Percentiles rank a stretch among this genome's conserved stretches.
phyloP scores from a whole-genome alignment of 2,797 vertebrate species.

The Sebastolobus altivelis region DNA sequence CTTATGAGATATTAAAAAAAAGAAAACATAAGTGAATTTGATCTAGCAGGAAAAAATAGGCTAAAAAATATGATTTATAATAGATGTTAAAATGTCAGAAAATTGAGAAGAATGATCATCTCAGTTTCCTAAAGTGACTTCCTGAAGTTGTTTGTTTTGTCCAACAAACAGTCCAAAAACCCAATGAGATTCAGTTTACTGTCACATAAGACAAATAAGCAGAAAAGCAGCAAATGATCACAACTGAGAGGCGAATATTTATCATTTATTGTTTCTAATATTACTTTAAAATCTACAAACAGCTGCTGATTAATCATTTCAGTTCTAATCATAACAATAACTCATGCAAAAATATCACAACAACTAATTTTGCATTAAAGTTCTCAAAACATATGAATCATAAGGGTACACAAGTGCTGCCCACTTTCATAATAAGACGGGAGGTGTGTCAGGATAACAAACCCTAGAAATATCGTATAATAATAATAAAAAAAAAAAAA shows the following conservation, averaged over 20 bases:
- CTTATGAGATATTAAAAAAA: slow-evolving; percentile 54
- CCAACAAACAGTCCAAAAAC: background rate
- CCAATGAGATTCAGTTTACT: background rate
- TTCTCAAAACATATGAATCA: background rate
- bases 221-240: background rate
- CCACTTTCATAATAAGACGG: background rate
- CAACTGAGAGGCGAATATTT: background rate
- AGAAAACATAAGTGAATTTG: background rate
- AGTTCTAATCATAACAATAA: background rate
- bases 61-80: background rate
- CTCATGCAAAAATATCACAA: background rate
- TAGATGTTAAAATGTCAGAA: background rate
- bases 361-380: background rate
- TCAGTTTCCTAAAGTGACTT: background rate
- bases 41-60: background rate
- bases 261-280: background rate
- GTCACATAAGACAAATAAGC: background rate
- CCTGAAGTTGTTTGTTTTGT: background rate
- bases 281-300: background rate
- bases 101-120: background rate
- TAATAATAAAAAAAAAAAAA: background rate
- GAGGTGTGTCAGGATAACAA: background rate
- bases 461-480: background rate
- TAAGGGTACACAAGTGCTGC: accelerated
- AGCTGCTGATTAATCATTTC: background rate